Percentiles rank a stretch among this genome's conserved stretches.
Conservation (phyloP, 1,140 invertebrate genomes). For the Drosophila sechellia region DNA sequence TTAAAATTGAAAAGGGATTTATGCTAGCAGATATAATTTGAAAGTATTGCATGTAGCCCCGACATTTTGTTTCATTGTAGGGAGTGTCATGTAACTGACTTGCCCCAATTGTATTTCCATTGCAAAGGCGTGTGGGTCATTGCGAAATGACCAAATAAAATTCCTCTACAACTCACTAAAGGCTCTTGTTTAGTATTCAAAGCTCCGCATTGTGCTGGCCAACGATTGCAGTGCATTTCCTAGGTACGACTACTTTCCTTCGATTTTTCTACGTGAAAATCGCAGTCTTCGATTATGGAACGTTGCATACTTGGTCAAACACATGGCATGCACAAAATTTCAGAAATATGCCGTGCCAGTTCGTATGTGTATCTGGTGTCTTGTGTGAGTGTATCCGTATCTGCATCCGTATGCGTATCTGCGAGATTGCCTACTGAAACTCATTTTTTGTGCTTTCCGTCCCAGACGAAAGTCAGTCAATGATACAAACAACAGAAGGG, state of each 20-base stretch:
- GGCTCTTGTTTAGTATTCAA: slow-evolving; percentile 30
- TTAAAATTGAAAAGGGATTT: too few relatives aligned
- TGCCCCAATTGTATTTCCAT: slow-evolving; percentile 16
- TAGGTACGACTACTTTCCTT: slow-evolving; percentile 6
- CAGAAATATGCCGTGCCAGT: slow-evolving; percentile 53
- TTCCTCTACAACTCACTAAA: slow-evolving; percentile 37
- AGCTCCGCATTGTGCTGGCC: slow-evolving; percentile 14
- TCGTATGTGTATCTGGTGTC: slow-evolving; percentile 21
- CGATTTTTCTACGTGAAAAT: slow-evolving; percentile 33
- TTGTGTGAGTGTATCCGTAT: slow-evolving; percentile 7
- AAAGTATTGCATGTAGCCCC: too few relatives aligned
- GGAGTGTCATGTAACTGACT: slow-evolving; percentile 4
- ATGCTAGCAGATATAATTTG: too few relatives aligned
- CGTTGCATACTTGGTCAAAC: slow-evolving; percentile 56
- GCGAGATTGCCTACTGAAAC: slow-evolving; percentile 23
- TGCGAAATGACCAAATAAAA: slow-evolving; percentile 32
- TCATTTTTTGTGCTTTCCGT: slow-evolving; percentile 9
- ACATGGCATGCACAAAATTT: slow-evolving; percentile 60
- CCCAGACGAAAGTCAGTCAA: slow-evolving; percentile 33
- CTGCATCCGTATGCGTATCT: neutral
- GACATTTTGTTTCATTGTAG: neutral
- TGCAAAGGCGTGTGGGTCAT: slow-evolving; percentile 28
- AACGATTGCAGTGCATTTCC: slow-evolving; percentile 25
- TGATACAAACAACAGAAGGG: slow-evolving; percentile 26
- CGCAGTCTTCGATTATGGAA: slow-evolving; percentile 62